Evolutionary conservation across 2,797 vertebrate genomes (phyloP).

Genomic region (Hydrolagus colliei): DNA sequence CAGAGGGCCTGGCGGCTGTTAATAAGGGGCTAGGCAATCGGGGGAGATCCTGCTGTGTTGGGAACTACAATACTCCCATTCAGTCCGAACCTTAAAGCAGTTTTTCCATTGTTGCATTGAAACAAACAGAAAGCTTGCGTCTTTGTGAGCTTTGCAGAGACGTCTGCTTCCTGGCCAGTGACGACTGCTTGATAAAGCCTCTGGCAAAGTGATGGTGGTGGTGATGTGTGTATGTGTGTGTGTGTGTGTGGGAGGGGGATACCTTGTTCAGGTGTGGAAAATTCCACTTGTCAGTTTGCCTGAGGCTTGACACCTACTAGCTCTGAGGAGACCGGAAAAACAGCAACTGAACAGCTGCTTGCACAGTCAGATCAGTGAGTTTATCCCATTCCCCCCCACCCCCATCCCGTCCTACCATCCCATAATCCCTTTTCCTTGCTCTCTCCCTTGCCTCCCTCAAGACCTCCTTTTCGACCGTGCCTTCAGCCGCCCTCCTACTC

Average conservation of each 20-base stretch:
- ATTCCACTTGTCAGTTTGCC: not conserved
- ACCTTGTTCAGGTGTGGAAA: not conserved
- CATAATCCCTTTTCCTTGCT: too few species aligned
- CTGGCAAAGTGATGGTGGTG: not conserved
- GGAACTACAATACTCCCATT: not conserved
- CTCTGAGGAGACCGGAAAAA: not conserved
- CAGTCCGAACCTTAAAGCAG: not conserved
- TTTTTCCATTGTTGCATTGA: not conserved
- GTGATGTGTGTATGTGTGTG: too few species aligned
- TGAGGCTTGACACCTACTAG: not conserved
- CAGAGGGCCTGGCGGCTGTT: too few species aligned
- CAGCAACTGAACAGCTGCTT: not conserved
- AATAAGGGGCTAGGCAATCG: too few species aligned
- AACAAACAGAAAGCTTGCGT: not conserved
- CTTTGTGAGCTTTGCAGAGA: not conserved
- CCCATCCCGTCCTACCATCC: too few species aligned
- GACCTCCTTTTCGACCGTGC: too few species aligned
- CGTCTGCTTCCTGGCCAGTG: not conserved
- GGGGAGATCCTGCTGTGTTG: too few species aligned
- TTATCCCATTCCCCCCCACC: not conserved
- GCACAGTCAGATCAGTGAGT: not conserved
- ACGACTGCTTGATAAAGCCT: not conserved
- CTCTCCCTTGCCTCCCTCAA: too few species aligned
- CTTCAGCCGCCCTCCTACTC: too few species aligned
- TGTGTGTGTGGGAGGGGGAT: too few species aligned